Conservation (phyloP, 2,797 vertebrate genomes). For the Clarias pachynema region DNA sequence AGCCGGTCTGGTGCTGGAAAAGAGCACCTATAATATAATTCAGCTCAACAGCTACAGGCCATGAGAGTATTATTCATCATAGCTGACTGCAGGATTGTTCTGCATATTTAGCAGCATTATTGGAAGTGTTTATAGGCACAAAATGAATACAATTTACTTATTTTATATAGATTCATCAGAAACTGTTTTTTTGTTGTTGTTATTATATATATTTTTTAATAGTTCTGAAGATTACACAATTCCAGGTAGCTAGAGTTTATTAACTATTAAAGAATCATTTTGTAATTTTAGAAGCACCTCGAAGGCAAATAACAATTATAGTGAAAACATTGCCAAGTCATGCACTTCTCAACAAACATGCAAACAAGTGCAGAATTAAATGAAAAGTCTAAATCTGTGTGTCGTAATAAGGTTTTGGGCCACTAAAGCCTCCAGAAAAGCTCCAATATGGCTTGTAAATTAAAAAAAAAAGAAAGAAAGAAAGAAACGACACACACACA, state of each 20-base stretch:
- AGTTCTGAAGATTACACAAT: neutral
- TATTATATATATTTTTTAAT: no score
- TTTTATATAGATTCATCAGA: neutral
- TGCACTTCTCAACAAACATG: neutral
- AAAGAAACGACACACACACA: no score
- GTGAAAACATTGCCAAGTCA: neutral
- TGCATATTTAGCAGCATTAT: neutral
- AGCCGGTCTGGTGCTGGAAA: neutral
- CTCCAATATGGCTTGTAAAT: neutral
- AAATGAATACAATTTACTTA: neutral
- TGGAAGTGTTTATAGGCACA: neutral
- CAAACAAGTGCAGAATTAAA: conserved; percentile 7
- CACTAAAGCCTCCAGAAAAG: neutral
- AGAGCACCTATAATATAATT: neutral
- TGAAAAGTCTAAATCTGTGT: neutral
- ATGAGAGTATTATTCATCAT: conserved; percentile 7
- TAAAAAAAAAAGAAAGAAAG: no score
- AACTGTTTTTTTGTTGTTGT: neutral
- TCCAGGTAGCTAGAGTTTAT: neutral
- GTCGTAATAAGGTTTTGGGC: neutral
- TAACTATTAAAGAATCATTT: neutral
- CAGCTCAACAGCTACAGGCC: neutral
- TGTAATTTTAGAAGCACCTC: neutral
- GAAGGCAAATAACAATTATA: neutral
- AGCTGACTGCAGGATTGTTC: neutral